Evolutionary conservation across 2,797 vertebrate genomes (phyloP).

Genomic region (Zenarchopterus dispar): DNA sequence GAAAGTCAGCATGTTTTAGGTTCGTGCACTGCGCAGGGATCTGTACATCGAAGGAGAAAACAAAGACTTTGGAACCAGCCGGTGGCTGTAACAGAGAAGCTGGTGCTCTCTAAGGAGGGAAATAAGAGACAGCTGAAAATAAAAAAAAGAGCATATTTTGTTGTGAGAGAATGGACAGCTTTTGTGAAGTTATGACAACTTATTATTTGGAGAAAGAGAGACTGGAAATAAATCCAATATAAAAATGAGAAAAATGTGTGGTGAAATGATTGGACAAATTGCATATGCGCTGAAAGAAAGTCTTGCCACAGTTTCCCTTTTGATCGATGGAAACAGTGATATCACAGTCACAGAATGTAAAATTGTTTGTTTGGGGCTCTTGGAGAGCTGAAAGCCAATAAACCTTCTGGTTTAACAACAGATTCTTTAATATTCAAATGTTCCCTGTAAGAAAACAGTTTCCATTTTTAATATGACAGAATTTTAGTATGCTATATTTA

Average conservation of each 20-base stretch:
- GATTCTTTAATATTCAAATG: not conserved
- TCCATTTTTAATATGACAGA: not conserved
- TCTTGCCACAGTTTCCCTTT: not conserved
- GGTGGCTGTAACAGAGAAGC: not conserved
- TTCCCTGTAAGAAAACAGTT: not conserved
- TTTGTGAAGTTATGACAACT: conserved; percentile 6
- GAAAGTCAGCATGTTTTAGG: not conserved
- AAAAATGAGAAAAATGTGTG: not conserved
- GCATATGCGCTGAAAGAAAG: not conserved
- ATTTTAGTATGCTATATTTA: not conserved
- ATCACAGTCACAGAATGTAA: not conserved
- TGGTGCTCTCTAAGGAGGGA: not conserved
- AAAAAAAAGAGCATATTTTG: not conserved
- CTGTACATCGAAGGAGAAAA: not conserved
- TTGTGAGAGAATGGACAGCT: not conserved
- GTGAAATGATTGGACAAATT: conserved; percentile 2
- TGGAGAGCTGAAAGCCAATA: not conserved
- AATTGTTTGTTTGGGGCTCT: no score
- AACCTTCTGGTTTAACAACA: not conserved
- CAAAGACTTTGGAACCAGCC: conserved; percentile 2
- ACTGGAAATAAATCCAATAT: not conserved
- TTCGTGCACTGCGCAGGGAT: not conserved
- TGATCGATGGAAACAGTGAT: not conserved
- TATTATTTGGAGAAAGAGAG: not conserved
- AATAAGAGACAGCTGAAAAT: not conserved